These are phyloP conservation scores for Mesoclemmys tuberculata DNA, from an alignment of 2,113 vertebrate genomes.

Conservation along the genomic window DNA sequence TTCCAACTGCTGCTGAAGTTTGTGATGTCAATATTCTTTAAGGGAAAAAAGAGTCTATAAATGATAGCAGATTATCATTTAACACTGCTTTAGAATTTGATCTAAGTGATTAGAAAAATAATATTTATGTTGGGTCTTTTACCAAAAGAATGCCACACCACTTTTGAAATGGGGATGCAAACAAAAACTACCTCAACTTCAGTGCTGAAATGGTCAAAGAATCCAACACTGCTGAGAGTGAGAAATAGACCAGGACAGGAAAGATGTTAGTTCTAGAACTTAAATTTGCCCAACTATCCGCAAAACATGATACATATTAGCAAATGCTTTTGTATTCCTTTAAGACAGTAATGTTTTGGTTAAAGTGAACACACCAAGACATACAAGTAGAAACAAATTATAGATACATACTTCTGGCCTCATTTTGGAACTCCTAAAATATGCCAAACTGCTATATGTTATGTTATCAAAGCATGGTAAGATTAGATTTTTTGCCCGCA, in stretches of 20 bases:
- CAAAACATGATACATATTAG: background rate
- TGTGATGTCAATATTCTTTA: slow-evolving; percentile 96
- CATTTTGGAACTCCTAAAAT: background rate
- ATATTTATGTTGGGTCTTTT: background rate
- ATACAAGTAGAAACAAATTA: background rate
- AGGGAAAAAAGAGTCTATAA: background rate
- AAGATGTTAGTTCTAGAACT: background rate
- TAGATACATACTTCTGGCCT: rapidly evolving
- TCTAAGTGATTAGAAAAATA: background rate
- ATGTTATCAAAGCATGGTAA: background rate
- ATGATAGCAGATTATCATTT: background rate
- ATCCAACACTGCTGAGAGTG: background rate
- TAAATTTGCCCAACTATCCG: background rate
- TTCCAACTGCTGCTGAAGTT: slow-evolving; percentile 99
- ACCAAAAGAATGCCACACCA: background rate
- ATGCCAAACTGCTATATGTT: background rate
- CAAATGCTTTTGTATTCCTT: background rate
- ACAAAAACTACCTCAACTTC: background rate
- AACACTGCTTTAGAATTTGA: background rate
- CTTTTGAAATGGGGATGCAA: background rate
- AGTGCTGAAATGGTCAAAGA: background rate
- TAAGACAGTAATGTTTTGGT: background rate
- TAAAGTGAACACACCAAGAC: rapidly evolving
- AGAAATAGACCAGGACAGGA: background rate
- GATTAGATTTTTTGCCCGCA: background rate